Evolutionary conservation across 2,888 invertebrate genomes (phyloP).

Genomic region (Sarcophaga subvicina): DNA sequence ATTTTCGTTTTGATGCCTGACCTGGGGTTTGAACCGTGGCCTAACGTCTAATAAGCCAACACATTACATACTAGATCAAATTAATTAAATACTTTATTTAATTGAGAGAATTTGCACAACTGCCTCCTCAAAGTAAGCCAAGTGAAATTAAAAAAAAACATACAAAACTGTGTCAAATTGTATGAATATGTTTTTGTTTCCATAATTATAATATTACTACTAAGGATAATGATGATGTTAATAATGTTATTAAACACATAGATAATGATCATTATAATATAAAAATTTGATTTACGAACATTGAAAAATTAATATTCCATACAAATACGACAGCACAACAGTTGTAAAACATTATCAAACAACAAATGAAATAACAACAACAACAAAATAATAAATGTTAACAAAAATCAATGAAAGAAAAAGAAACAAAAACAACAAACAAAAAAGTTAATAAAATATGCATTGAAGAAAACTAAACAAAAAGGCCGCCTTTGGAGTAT

Average conservation of each 20-base stretch:
- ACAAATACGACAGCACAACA: constrained; percentile 48
- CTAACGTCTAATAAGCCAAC: too few relatives aligned
- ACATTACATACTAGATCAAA: too few relatives aligned
- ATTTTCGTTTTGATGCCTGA: too few relatives aligned
- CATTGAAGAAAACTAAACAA: constrained; percentile 40
- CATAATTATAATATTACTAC: too few relatives aligned
- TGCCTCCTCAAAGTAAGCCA: too few relatives aligned
- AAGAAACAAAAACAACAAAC: constrained; percentile 12
- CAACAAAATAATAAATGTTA: constrained; percentile 51
- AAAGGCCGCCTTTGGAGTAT: constrained; percentile 52
- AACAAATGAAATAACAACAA: constrained; percentile 11
- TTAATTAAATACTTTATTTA: too few relatives aligned
- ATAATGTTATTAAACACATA: neutral
- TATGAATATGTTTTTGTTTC: too few relatives aligned
- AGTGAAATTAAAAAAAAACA: too few relatives aligned
- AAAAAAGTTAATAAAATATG: constrained; percentile 55
- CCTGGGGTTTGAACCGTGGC: too few relatives aligned
- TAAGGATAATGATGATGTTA: too few relatives aligned
- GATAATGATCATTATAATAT: constrained; percentile 1
- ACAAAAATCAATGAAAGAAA: constrained; percentile 37
- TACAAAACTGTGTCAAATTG: too few relatives aligned
- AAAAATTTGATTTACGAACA: constrained; percentile 37
- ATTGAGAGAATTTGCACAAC: too few relatives aligned
- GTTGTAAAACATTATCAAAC: constrained; percentile 64
- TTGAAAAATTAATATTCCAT: constrained; percentile 58